These are phyloP conservation scores for Leptestheria dahalacensis DNA, from an alignment of 1,140 invertebrate species.

Conservation along the genomic window DNA sequence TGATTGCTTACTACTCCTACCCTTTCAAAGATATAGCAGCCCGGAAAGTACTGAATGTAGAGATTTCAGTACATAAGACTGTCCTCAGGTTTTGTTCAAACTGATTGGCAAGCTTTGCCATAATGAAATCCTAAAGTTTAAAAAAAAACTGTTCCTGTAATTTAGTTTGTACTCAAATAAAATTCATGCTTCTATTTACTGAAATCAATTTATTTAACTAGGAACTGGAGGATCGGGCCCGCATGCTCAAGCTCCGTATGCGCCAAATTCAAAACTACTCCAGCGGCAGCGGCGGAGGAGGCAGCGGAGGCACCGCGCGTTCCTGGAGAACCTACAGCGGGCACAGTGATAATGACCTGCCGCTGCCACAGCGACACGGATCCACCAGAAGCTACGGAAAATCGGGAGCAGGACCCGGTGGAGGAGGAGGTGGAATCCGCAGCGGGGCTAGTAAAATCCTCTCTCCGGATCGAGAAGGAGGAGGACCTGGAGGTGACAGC, in stretches of 20 bases:
- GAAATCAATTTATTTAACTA: too few species aligned
- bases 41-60: too few species aligned
- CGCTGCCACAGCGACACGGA: constrained; percentile 23
- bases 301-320: background rate
- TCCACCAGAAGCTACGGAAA: background rate
- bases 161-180: too few species aligned
- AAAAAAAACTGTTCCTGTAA: too few species aligned
- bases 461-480: constrained; percentile 34
- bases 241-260: constrained; percentile 49
- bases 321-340: constrained; percentile 38
- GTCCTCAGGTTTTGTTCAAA: too few species aligned
- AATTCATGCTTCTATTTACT: too few species aligned
- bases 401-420: background rate
- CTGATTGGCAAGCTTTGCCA: too few species aligned
- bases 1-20: too few species aligned
- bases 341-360: constrained; percentile 63
- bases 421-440: background rate
- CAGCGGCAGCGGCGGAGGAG: constrained; percentile 2
- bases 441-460: constrained; percentile 14
- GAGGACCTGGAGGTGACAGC: constrained; percentile 63
- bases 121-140: too few species aligned
- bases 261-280: constrained; percentile 30
- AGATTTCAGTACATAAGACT: too few species aligned
- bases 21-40: too few species aligned
- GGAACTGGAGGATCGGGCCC: constrained; percentile 69